Base-by-base conservation (phyloP, 2,888 invertebrate species). In the Prosopocoilus inquinatus region DNA sequence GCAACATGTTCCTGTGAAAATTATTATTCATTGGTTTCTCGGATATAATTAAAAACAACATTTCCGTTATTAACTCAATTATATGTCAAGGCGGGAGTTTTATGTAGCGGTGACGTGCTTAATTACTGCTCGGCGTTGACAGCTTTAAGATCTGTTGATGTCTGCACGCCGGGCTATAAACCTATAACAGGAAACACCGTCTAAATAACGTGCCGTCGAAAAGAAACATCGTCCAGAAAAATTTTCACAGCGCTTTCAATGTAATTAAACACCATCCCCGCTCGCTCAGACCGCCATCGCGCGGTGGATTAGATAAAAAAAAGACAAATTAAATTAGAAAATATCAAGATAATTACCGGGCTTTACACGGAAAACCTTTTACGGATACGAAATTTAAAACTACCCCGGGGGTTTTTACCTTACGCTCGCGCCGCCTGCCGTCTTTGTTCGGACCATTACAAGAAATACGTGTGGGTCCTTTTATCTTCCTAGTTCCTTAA, bases 281-380 rank as follows among this genome's bases (percentile, higher is more conserved):
- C 20, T 28, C 20, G 20, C 20, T 5, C 20, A 28, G 20, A 3
- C 20, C 20, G 20, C 20, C 41, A 11, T 41, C 15, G 15, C 41
- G 13, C 16, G 16, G 16, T 13, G 41, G 15, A 16, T 15, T 16
- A 33, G 47, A 47, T 47, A 47, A 47, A 28, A 28, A 28, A 28
- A 28, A 34, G 16, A 13, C 34, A 32, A 47, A 47, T 34, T 12
- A 47, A 47, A 47, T 47, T 47, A 47, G 32, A 47, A 34, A 32
- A 34, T 34, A 47, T 47, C 34, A 32, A 28, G 32, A 34, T 47
- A 47, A 47, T 47, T 47, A 47, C 32, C 34, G 16, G 34, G 34
- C 34, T 8, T 34, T 34, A 47, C 47, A 47, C 35, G 47, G 34
- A 33, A 47, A 47, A 47, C 47, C 47, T 47, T 47, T 47, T 47